Evolutionary conservation across 2,113 vertebrate species (phyloP).

Genomic region (Procavia capensis): DNA sequence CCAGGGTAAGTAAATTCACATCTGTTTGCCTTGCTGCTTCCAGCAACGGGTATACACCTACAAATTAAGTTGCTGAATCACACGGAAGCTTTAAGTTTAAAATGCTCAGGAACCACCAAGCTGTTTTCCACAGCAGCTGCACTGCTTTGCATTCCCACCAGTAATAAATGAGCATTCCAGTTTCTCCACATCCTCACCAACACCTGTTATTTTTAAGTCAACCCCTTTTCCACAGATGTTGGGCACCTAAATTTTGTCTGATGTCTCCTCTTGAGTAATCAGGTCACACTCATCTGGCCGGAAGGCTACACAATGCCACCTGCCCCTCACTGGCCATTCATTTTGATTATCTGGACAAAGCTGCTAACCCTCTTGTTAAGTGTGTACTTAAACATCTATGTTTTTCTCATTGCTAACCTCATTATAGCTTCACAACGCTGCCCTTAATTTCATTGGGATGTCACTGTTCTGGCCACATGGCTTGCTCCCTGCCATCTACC

Average conservation of each 20-base stretch:
- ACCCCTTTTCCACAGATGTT: neutral
- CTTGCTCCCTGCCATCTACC: neutral
- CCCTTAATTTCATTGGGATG: neutral
- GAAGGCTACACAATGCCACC: neutral
- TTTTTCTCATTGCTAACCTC: conserved; percentile 9
- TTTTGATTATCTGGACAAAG: neutral
- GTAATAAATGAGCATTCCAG: neutral
- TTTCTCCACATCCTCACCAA: neutral
- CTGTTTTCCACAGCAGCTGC: neutral
- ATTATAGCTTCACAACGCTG: neutral
- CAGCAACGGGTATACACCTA: neutral
- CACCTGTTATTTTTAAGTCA: neutral
- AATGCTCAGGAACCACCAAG: neutral
- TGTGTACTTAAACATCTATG: neutral
- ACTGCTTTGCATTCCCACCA: neutral
- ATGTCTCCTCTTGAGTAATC: neutral
- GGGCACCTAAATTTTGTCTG: conserved; percentile 1
- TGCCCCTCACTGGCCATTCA: neutral
- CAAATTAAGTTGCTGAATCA: neutral
- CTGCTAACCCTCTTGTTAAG: neutral
- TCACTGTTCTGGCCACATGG: neutral
- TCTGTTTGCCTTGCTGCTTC: neutral
- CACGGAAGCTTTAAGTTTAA: neutral
- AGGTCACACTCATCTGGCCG: neutral
- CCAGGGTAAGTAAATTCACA: neutral